Evolutionary conservation across 92 coral and sea anemone species (phyloP).

Genomic region (Galaxea fascicularis): DNA sequence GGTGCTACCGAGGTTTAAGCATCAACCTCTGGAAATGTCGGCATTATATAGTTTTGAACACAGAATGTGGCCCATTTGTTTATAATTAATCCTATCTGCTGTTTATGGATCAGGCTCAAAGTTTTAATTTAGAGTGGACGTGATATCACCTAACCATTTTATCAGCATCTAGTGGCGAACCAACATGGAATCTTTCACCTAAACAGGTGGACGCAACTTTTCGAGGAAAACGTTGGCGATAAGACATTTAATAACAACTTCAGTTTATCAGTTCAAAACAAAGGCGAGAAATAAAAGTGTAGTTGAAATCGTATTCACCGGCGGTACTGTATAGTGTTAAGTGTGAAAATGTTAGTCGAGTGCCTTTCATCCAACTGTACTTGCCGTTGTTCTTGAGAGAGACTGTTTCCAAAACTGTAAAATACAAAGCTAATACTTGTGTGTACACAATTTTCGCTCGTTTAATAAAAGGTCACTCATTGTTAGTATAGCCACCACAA

Average conservation of each 20-base stretch:
- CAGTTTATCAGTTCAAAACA: background rate
- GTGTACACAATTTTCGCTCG: background rate
- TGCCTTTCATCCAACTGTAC: constrained; percentile 2
- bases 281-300: background rate
- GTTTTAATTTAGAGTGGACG: constrained; percentile 33
- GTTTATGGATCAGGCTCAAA: constrained; percentile 58
- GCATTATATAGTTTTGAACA: background rate
- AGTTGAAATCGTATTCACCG: background rate
- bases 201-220: background rate
- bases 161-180: background rate
- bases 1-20: background rate
- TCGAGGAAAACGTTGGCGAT: background rate
- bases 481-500: background rate
- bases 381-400: background rate
- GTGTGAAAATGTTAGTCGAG: constrained; percentile 5
- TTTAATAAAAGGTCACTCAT: background rate
- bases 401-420: constrained; percentile 4
- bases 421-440: background rate
- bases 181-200: background rate
- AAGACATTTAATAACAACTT: background rate
- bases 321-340: background rate
- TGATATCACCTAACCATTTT: constrained; percentile 17
- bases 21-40: background rate
- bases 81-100: constrained; percentile 68
- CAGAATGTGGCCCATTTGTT: constrained; percentile 61